phyloP scores from a whole-genome alignment of 2,113 vertebrate species.

The Syngnathoides biaculeatus region DNA sequence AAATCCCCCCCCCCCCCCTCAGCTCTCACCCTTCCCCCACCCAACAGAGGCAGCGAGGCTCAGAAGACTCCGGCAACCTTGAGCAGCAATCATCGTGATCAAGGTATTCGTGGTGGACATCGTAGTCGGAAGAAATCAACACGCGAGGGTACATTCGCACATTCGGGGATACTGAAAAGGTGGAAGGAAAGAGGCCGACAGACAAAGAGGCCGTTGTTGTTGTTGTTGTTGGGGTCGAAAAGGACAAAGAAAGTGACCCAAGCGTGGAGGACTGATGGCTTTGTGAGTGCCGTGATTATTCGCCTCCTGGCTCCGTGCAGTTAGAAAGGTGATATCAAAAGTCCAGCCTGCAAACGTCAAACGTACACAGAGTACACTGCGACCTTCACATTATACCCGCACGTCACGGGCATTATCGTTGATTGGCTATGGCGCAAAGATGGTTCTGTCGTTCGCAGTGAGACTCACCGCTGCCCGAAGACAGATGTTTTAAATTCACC shows the following conservation, averaged over 20 bases:
- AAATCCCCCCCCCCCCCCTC: background rate
- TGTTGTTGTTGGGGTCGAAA: background rate
- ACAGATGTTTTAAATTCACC: constrained; percentile 26
- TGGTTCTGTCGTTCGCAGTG: constrained; percentile 17
- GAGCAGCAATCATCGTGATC: constrained; percentile 57
- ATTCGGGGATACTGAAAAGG: constrained; percentile 44
- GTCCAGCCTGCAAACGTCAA: constrained; percentile 29
- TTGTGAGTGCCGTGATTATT: constrained; percentile 72
- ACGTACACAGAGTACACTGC: constrained; percentile 40
- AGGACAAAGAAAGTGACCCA: constrained; percentile 56
- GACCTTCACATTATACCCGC: constrained; percentile 62
- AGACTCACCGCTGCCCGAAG: constrained; percentile 13
- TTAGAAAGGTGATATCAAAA: constrained; percentile 65
- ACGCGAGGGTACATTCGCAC: constrained; percentile 44
- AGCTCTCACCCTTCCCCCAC: constrained; percentile 10
- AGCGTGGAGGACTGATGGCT: constrained; percentile 68
- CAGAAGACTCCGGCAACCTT: constrained; percentile 60
- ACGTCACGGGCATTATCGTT: constrained; percentile 55
- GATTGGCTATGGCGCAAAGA: constrained; percentile 54
- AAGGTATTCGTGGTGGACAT: constrained; percentile 35
- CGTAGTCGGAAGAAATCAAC: constrained; percentile 52
- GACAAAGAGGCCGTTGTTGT: background rate
- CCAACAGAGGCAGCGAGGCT: constrained; percentile 42
- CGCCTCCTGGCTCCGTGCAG: constrained; percentile 55
- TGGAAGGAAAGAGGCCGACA: constrained; percentile 20